Evolutionary conservation across 2,113 vertebrate species (phyloP), one percentile per base, ranked within the genome.

Genomic region (Pelvicachromis taeniatus): DNA sequence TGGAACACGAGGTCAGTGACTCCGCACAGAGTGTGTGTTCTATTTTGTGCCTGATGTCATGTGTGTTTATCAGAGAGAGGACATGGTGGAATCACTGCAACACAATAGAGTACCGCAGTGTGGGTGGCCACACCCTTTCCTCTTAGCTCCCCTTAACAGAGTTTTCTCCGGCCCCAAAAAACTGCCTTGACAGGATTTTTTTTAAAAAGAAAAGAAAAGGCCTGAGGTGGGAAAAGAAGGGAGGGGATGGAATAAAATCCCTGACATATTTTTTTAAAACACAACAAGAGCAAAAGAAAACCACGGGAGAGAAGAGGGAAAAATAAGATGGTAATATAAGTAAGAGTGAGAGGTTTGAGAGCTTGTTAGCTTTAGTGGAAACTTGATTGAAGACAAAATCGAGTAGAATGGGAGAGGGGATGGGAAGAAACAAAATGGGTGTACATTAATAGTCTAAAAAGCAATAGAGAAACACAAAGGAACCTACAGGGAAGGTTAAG

Each of bases 51-150:
- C 40, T 58, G 78, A 81, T 84, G 83, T 82, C 84, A 80, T 45
- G 82, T 85, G 85, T 87, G 85, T 80, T 84, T 83, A 48, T 90
- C 70, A 75, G 45, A 83, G 70, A 85, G 48, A 65, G 86, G 82
- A 91, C 77, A 50, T 85, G 87, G 87, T 70, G 75, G 78, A 89
- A 87, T 86, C 85, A 78, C 78, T 21, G n/a, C 81, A 89, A 90
- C 83, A 95, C 93, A 95, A 94, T 94, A 9, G 89, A 90, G 88
- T 78, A 86, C 86, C 78, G 85, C 89, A 85, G 86, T 78, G 92
- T 93, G 87, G 94, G 91, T 75, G 90, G 91, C 87, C 95, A 92
- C 95, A 92, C 95, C 95, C 92, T 93, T 94, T 87, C 93, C 93
- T 93, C 82, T 54, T 1, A 35, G 81, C 73, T 80, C 83, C 70